Evolutionary conservation across 2,113 vertebrate genomes (phyloP), one percentile per base, ranked within the genome.

Genomic region (Hiodon alosoides): DNA sequence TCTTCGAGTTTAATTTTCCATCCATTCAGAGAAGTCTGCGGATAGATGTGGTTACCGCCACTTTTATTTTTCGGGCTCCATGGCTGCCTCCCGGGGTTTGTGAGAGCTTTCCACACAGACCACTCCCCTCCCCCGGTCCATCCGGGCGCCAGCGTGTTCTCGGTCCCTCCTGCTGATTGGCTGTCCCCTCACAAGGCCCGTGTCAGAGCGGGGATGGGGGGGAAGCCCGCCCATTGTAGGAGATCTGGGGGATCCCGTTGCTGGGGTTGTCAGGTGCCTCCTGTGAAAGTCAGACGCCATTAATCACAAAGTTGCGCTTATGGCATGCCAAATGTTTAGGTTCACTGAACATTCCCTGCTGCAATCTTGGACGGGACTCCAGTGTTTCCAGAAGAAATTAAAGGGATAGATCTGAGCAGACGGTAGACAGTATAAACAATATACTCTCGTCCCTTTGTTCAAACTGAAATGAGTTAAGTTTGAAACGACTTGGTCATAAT

Each of bases 211-310:
- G 89, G 0, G 81, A 5, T 0, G 86, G 89, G 5, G 90, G 89
- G 0, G 81, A 5, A 0, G 76, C 82, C 80, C 86, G 92, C 87
- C 96, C 94, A 57, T 95, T 98, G 88, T 93, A 95, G 79, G 95
- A 92, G 83, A 96, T 91, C 82, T 94, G 96, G 78, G 96, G 91
- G 73, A 96, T 94, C 83, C 95, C 94, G 53, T 96, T 98, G 80
- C 94, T 96, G 82, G 94, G 88, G 87, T 91, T 96, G 89, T 98
- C 97, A 85, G 95, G 92, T 79, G 94, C 86, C 89, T 99, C 97
- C 96, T 99, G 91, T 78, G 86, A 10, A 71, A 55, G 79, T n/a
- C 77, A 16, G 31, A 31, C 31, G 31, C 31, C 31, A 31, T 31
- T 31, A 31, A 31, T 31, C 31, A 31, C 31, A 31, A 31, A 31